Base-by-base conservation (phyloP, 2,888 invertebrate species). In the Spodoptera exigua region DNA sequence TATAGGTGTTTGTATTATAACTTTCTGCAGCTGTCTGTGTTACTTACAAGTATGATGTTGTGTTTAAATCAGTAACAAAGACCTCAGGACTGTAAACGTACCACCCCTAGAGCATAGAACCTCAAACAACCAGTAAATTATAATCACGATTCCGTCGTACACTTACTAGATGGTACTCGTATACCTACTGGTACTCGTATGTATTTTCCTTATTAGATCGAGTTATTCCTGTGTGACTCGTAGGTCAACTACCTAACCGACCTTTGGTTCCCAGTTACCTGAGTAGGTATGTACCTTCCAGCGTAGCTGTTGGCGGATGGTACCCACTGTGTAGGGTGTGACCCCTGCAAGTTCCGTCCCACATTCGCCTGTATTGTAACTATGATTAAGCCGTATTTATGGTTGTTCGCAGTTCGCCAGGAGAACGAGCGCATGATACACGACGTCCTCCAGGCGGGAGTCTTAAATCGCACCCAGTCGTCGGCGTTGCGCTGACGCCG, bases 361-460 rank as follows among this genome's bases (percentile, higher is more conserved):
- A 49, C 44, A 55, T 27, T 47, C 17, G 41, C 35, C 47, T 68
- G 43, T 68, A 62, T 53, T 49, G 64, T 71, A 61, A 81, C 78
- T 68, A 84, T 84, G 89, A 83, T 92, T 89, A 90, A 92, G 90
- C 88, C 36, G 63, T 59, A 76, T 73, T 65, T 61, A 66, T 85
- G 71, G 81, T 94, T 92, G 93, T 92, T 95, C 95, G 78, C 96
- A 98, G 98, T 98, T 89, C 97, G 97, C 81, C 97, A 97, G 94
- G 97, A 98, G 95, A 98, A 98, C 94, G 97, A 97, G 95, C 97
- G 97, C 91, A 95, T 97, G 92, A 95, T 97, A 95, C 95, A 95
- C 89, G 97, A 97, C 92, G 97, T 96, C 80, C 94, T 96, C 88
- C 96, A 96, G 91, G 91, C 84, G 91, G 93, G 88, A 89, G 88